Conservation (phyloP, 1,140 invertebrate genomes). For the Adelges cooleyi region DNA sequence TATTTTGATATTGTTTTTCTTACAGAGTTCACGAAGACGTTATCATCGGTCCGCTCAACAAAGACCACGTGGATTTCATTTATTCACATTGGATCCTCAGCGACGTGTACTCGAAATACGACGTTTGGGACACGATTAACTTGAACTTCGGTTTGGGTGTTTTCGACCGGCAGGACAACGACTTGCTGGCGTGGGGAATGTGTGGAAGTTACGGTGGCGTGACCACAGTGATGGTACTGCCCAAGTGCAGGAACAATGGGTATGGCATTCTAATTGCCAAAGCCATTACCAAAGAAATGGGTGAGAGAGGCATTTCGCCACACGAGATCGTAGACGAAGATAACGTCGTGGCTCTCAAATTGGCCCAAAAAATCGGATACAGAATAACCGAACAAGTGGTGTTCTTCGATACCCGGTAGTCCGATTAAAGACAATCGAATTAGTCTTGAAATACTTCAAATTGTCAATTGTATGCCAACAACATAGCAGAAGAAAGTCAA, state of each 20-base stretch:
- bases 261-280: conserved; percentile 14
- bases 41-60: conserved; percentile 4
- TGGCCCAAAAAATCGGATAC: not conserved
- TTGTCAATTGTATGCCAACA: no score
- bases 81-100: conserved; percentile 31
- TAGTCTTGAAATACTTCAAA: no score
- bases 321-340: conserved; percentile 28
- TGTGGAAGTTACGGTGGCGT: conserved; percentile 31
- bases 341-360: not conserved
- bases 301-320: conserved; percentile 10
- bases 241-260: conserved; percentile 7
- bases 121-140: conserved; percentile 27
- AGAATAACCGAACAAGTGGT: no score
- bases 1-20: no score
- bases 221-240: conserved; percentile 2
- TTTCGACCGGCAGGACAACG: not conserved
- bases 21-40: not conserved
- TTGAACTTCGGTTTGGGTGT: conserved; percentile 29
- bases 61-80: conserved; percentile 28
- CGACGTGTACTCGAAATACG: conserved; percentile 30
- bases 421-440: no score
- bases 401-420: no score
- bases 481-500: no score
- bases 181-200: conserved; percentile 30
- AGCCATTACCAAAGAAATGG: conserved; percentile 28